phyloP scores from a whole-genome alignment of 2,888 invertebrate species.

The Cantharis lateralis region DNA sequence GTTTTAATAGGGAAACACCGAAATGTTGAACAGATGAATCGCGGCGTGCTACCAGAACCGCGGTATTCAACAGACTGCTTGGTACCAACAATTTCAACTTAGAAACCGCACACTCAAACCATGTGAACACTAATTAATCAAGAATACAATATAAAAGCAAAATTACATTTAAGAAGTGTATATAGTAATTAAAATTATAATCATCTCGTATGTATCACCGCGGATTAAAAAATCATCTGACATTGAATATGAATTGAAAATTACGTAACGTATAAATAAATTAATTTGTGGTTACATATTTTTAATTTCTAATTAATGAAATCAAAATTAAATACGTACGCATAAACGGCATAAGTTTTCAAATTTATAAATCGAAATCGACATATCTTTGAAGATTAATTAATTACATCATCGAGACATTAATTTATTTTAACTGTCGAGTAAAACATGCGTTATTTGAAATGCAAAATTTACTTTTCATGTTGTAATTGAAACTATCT shows the following conservation, averaged over 20 bases:
- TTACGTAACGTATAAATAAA: background rate
- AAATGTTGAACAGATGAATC: background rate
- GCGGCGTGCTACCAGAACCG: conserved; percentile 14
- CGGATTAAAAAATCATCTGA: background rate
- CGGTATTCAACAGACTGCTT: conserved; percentile 24
- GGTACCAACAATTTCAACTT: conserved; percentile 15
- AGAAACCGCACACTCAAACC: conserved; percentile 2
- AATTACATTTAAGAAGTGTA: background rate
- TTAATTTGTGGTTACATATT: background rate
- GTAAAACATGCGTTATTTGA: background rate
- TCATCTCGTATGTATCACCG: background rate
- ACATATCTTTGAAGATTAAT: background rate
- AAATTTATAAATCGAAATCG: background rate
- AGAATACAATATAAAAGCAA: background rate
- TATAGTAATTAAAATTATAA: background rate
- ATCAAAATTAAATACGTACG: background rate
- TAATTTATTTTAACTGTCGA: background rate
- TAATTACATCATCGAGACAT: background rate
- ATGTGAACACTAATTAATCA: conserved; percentile 2
- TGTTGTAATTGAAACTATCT: background rate
- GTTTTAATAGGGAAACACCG: background rate
- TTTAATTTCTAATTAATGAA: background rate
- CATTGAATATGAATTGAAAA: background rate
- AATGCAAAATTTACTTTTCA: background rate
- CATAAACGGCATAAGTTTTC: background rate